phyloP scores from a whole-genome alignment of 2,888 invertebrate species.

The Drosophila antonietae region DNA sequence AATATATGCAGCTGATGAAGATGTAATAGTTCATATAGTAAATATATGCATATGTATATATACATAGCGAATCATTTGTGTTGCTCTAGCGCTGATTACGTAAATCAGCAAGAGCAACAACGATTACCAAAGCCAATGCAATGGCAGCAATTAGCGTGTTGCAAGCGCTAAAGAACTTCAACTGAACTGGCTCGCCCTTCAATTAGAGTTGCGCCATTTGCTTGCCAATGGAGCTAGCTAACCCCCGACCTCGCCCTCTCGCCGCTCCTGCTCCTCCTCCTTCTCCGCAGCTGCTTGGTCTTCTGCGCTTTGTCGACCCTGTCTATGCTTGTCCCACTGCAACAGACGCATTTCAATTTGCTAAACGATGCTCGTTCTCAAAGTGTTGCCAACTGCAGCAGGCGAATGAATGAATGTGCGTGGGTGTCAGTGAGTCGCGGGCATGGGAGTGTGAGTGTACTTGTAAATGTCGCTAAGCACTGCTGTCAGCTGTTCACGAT shows the following conservation, averaged over 20 bases:
- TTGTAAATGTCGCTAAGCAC: slow-evolving; percentile 47
- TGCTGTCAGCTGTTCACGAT: slow-evolving; percentile 43
- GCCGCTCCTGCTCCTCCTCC: too few relatives aligned
- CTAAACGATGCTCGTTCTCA: slow-evolving; percentile 38
- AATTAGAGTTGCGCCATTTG: slow-evolving; percentile 64
- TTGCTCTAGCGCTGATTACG: slow-evolving; percentile 12
- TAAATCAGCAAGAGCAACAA: slow-evolving; percentile 23
- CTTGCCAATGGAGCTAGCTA: slow-evolving; percentile 15
- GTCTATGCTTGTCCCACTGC: slow-evolving; percentile 1
- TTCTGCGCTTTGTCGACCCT: neutral
- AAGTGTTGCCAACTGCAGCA: slow-evolving; percentile 47
- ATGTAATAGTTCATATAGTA: neutral
- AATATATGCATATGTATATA: neutral
- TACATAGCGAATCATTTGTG: slow-evolving; percentile 12
- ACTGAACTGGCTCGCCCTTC: slow-evolving; percentile 54
- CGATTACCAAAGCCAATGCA: slow-evolving; percentile 9
- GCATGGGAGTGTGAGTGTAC: slow-evolving; percentile 1
- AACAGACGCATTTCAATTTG: slow-evolving; percentile 48
- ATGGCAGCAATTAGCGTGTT: slow-evolving; percentile 57
- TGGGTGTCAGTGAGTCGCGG: slow-evolving; percentile 14
- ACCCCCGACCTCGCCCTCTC: too few relatives aligned
- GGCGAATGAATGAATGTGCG: slow-evolving; percentile 8
- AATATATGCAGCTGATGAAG: slow-evolving; percentile 44
- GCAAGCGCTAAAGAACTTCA: slow-evolving; percentile 45
- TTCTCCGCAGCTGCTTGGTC: too few relatives aligned